Percentiles rank a stretch among this genome's conserved stretches.
Conservation (phyloP, 2,113 vertebrate genomes). For the Rhodinocichla rosea region DNA sequence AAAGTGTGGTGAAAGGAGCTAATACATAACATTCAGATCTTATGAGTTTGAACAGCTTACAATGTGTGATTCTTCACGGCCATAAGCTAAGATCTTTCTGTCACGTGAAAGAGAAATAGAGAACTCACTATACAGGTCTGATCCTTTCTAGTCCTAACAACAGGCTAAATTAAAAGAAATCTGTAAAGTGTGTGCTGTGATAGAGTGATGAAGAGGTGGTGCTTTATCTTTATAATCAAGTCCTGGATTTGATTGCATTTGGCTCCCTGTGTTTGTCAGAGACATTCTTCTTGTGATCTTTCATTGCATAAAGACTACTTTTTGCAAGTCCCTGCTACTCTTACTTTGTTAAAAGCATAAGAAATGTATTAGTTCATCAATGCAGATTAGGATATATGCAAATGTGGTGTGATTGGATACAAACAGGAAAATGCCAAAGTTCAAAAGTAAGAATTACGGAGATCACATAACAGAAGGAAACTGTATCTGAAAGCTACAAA, state of each 20-base stretch:
- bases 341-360: background rate
- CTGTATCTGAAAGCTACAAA: background rate
- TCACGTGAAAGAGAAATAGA: background rate
- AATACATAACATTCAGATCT: background rate
- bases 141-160: background rate
- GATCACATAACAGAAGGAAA: background rate
- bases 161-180: background rate
- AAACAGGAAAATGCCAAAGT: background rate
- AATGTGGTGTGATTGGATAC: background rate
- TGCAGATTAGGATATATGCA: background rate
- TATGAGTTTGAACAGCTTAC: background rate
- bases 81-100: background rate
- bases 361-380: background rate
- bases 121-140: background rate
- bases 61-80: background rate
- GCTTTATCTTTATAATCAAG: background rate
- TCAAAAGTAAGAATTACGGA: background rate
- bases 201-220: background rate
- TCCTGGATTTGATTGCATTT: background rate
- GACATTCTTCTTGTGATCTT: background rate
- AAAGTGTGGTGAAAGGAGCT: background rate
- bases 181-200: background rate
- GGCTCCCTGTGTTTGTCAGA: background rate
- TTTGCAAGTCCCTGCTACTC: background rate
- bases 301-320: background rate